These are phyloP conservation scores for Uropsilus gracilis DNA, from an alignment of 2,113 vertebrate species.

Conservation along the genomic window DNA sequence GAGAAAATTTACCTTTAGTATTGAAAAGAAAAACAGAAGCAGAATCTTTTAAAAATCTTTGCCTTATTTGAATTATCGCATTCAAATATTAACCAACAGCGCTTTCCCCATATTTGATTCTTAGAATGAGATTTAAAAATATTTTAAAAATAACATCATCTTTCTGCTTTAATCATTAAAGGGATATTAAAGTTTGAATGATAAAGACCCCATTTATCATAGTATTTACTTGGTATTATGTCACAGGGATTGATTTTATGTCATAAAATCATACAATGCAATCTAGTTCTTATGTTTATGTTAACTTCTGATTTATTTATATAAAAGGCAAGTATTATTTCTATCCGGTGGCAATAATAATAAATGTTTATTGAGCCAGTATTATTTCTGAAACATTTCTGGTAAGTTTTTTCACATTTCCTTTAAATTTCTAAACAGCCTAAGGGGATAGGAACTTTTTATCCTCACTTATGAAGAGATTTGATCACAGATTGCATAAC, in stretches of 20 bases:
- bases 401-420: slow-evolving; percentile 24
- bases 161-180: neutral
- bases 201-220: slow-evolving; percentile 11
- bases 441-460: slow-evolving; percentile 22
- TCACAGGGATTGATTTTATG: neutral
- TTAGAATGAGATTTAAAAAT: slow-evolving; percentile 5
- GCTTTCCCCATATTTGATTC: neutral
- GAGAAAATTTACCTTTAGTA: neutral
- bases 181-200: neutral
- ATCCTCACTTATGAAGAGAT: neutral
- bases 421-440: slow-evolving; percentile 27
- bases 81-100: slow-evolving; percentile 6
- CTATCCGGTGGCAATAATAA: neutral
- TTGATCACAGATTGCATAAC: neutral
- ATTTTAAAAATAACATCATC: neutral
- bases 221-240: neutral
- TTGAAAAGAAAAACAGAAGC: neutral
- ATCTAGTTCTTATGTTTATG: neutral
- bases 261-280: neutral
- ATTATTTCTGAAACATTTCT: neutral
- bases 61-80: neutral
- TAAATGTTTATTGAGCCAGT: neutral
- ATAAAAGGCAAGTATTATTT: slow-evolving; percentile 30
- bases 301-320: neutral
- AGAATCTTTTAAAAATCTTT: slow-evolving; percentile 25